Conservation (phyloP, 2,797 vertebrate species). For the Aythya fuligula region DNA sequence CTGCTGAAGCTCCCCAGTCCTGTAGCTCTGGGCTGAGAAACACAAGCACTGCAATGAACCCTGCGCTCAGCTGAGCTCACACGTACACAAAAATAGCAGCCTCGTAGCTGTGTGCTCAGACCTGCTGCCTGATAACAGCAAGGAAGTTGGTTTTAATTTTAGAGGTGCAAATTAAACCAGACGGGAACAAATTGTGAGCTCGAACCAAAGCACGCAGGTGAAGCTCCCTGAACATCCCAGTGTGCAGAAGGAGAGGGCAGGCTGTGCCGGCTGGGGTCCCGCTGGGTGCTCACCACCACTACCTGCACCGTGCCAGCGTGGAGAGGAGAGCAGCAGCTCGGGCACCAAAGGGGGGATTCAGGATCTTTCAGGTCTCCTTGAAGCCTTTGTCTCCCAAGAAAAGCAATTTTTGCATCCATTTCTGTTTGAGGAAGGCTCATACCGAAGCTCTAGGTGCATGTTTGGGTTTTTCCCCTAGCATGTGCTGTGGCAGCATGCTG, state of each 20-base stretch:
- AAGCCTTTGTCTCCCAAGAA: background rate
- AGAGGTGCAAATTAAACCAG: constrained; percentile 56
- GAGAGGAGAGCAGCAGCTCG: too few species aligned
- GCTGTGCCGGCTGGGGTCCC: background rate
- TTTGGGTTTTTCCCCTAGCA: background rate
- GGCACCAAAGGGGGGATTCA: too few species aligned
- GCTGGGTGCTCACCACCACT: background rate
- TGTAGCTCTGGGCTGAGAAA: background rate
- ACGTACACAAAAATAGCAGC: background rate
- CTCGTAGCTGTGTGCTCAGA: background rate
- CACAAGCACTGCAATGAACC: background rate
- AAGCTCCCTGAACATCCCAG: background rate
- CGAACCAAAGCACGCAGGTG: background rate
- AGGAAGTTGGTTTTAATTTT: constrained; percentile 43
- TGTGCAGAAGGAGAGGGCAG: background rate
- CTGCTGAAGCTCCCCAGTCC: background rate
- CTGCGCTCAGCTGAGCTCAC: background rate
- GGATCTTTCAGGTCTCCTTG: background rate
- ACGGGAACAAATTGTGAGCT: background rate
- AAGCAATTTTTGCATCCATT: background rate
- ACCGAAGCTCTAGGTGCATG: background rate
- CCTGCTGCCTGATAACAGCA: background rate
- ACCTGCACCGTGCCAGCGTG: background rate
- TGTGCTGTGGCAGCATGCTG: background rate
- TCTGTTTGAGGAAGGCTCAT: background rate